Base-by-base conservation (phyloP, 2,797 vertebrate genomes). In the Sebastes glaucus region DNA sequence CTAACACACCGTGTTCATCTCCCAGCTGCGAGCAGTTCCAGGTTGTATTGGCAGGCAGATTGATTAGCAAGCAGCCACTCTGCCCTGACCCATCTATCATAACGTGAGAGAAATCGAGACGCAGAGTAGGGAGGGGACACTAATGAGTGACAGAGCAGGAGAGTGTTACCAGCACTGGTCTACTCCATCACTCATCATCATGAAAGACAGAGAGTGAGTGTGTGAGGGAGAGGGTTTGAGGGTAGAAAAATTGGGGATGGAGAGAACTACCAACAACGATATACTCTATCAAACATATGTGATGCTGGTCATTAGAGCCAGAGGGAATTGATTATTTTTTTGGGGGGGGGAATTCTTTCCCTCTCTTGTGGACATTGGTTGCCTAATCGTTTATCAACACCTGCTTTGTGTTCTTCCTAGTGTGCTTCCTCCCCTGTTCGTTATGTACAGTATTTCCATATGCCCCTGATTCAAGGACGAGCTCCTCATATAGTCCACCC, bases 81-180 rank as follows among this genome's bases (percentile, higher is more conserved):
- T 53, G 80, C 76, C 75, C 62, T 67, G 80, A 85, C 67, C 82
- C 86, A 93, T 93, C 84, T 38, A 80, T 92, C 91, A 89, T 85
- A 75, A 56, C 35, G 4, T 49, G 71, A 77, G 63, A 76, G 76
- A 83, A 77, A 77, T 71, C 52, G n/a, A 87, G 89, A 82, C 62
- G 23, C 74, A 83, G 77, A 78, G 75, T 62, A 72, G 74, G 66
- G 77, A 83, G 78, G 74, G 84, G 86, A 75, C 72, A 74, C 86
- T 91, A 89, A 92, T 90, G 84, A 91, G 79, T 89, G 88, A 86
- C 85, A 84, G 84, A 85, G 82, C 71, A 56, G 63, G 46, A 78
- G 46, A 90, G 82, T 82, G 70, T 76, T 69, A 71, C 52, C 81
- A 83, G 75, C 71, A 46, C 64, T 22, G 76, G 73, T 55, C 82